phyloP scores from a whole-genome alignment of 2,797 vertebrate genomes.

The Notamacropus eugenii region DNA sequence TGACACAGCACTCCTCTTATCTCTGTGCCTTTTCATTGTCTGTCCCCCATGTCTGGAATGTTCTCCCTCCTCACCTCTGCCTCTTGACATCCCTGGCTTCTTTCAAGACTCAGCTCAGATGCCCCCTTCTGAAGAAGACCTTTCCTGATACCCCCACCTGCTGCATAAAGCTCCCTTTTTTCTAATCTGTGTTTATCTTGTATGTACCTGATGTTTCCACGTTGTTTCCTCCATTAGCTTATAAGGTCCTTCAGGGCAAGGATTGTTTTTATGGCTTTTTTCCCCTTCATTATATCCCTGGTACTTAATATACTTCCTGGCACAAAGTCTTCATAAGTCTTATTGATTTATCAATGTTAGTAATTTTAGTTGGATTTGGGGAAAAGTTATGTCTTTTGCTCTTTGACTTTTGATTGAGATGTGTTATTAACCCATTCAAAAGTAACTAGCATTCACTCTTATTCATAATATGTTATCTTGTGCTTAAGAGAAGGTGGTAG shows the following conservation, averaged over 20 bases:
- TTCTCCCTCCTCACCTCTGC: neutral
- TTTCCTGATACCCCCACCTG: neutral
- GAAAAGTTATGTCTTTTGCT: neutral
- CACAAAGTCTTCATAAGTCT: neutral
- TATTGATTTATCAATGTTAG: neutral
- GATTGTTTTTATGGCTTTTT: neutral
- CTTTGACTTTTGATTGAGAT: conserved; percentile 11
- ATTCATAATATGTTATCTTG: conserved; percentile 38
- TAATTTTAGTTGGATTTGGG: neutral
- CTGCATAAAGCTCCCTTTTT: neutral
- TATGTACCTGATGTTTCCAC: neutral
- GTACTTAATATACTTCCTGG: neutral
- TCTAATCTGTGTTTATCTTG: neutral
- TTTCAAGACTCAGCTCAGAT: neutral
- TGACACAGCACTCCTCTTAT: neutral
- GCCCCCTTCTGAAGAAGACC: neutral
- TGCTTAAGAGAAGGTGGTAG: conserved; percentile 55
- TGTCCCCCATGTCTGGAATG: neutral
- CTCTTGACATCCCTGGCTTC: neutral
- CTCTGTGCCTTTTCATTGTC: neutral
- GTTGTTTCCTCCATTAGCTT: neutral
- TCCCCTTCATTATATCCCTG: neutral
- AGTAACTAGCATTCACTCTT: conserved; percentile 38
- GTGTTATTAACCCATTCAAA: conserved; percentile 44
- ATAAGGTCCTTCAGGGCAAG: neutral